Evolutionary conservation across 2,888 invertebrate genomes (phyloP).

Genomic region (Cyrtodaria siliqua): DNA sequence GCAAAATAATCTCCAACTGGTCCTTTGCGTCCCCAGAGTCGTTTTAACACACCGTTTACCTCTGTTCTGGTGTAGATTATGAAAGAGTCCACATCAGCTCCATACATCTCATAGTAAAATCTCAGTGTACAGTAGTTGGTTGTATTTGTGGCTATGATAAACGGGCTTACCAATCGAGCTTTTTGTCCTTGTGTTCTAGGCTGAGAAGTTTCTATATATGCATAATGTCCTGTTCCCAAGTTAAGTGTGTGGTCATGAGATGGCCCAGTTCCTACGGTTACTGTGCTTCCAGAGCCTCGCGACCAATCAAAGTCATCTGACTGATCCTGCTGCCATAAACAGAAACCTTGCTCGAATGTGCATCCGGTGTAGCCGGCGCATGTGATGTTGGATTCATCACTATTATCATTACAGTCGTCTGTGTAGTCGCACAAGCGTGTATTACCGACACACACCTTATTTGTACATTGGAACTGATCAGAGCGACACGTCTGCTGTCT

Average conservation of each 20-base stretch:
- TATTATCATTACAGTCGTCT: conserved; percentile 82
- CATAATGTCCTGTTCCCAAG: conserved; percentile 73
- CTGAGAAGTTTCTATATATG: conserved; percentile 78
- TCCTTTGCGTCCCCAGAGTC: conserved; percentile 63
- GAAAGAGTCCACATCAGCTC: conserved; percentile 75
- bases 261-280: conserved; percentile 80
- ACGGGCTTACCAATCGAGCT: conserved; percentile 82
- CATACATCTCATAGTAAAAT: conserved; percentile 83
- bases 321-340: conserved; percentile 76
- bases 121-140: conserved; percentile 73
- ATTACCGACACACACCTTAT: conserved; percentile 68
- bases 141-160: conserved; percentile 56
- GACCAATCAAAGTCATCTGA: conserved; percentile 84
- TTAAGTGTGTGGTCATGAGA: conserved; percentile 81
- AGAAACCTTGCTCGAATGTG: conserved; percentile 78
- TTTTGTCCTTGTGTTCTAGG: conserved; percentile 73
- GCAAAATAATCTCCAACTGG: conserved; percentile 76
- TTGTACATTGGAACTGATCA: conserved; percentile 70
- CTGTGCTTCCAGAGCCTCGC: conserved; percentile 74
- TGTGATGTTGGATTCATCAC: conserved; percentile 74
- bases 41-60: conserved; percentile 70
- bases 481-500: conserved; percentile 62
- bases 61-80: conserved; percentile 77
- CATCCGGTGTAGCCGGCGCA: conserved; percentile 68
- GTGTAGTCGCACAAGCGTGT: conserved; percentile 78